Conservation (phyloP, 2,888 invertebrate species). For the Rotaria socialis region DNA sequence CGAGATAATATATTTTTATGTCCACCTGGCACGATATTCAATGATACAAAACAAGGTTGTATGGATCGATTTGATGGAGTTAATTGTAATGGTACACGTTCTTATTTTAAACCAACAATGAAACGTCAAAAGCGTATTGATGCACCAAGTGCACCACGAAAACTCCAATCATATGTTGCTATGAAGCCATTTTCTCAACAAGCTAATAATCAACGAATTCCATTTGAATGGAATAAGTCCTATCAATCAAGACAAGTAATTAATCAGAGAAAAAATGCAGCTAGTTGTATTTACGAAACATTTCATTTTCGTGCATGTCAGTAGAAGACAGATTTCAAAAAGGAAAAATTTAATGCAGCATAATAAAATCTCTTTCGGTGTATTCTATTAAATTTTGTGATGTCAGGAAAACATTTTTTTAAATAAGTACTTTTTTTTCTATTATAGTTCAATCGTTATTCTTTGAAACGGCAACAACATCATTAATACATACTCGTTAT, state of each 20-base stretch:
- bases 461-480: background rate
- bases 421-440: too few species aligned
- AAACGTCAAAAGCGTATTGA: slow-evolving; percentile 35
- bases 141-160: background rate
- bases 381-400: too few species aligned
- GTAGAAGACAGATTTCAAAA: too few species aligned
- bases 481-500: background rate
- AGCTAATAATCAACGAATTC: background rate
- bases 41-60: slow-evolving; percentile 42
- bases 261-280: background rate
- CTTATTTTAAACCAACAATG: slow-evolving; percentile 43
- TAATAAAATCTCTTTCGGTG: too few species aligned
- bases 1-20: slow-evolving; percentile 47
- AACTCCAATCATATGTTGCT: background rate
- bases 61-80: slow-evolving; percentile 41
- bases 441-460: background rate
- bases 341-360: too few species aligned
- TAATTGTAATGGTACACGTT: slow-evolving; percentile 37
- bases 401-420: too few species aligned
- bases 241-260: background rate
- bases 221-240: background rate
- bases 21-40: slow-evolving; percentile 46
- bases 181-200: background rate
- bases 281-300: too few species aligned
- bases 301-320: too few species aligned